phyloP scores from a whole-genome alignment of 2,113 vertebrate species.

The Eulacestoma nigropectus region DNA sequence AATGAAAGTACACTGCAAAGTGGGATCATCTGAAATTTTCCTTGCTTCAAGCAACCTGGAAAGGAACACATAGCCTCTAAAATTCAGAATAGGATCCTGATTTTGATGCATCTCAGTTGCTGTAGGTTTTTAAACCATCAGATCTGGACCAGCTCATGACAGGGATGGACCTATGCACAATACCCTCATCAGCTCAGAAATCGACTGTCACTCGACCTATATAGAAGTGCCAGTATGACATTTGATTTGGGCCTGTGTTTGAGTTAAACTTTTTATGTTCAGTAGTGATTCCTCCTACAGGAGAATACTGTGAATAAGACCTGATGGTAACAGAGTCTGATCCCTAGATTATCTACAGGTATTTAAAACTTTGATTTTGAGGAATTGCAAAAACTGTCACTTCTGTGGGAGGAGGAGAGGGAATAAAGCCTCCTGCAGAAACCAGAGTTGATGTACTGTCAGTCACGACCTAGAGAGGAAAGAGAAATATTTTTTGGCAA shows the following conservation, averaged over 20 bases:
- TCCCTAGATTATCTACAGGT: neutral
- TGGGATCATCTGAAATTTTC: neutral
- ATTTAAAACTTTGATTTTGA: neutral
- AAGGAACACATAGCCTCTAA: neutral
- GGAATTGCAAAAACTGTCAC: neutral
- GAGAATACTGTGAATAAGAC: neutral
- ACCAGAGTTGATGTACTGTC: neutral
- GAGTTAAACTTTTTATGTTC: neutral
- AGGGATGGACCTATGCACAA: neutral
- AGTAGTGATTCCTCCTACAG: neutral
- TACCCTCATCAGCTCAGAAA: neutral
- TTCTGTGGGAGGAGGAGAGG: neutral
- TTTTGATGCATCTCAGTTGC: neutral
- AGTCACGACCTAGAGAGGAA: neutral
- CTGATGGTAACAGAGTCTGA: neutral
- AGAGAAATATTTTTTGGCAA: neutral
- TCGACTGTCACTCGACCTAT: accelerated
- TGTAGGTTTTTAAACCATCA: neutral
- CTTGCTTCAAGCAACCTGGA: neutral
- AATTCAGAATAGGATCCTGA: neutral
- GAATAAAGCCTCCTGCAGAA: neutral
- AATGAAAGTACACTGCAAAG: neutral
- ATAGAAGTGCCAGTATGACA: neutral
- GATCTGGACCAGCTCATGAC: neutral
- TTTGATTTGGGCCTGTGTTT: neutral